Evolutionary conservation across 2,797 vertebrate genomes (phyloP).

Genomic region (Merluccius polli): DNA sequence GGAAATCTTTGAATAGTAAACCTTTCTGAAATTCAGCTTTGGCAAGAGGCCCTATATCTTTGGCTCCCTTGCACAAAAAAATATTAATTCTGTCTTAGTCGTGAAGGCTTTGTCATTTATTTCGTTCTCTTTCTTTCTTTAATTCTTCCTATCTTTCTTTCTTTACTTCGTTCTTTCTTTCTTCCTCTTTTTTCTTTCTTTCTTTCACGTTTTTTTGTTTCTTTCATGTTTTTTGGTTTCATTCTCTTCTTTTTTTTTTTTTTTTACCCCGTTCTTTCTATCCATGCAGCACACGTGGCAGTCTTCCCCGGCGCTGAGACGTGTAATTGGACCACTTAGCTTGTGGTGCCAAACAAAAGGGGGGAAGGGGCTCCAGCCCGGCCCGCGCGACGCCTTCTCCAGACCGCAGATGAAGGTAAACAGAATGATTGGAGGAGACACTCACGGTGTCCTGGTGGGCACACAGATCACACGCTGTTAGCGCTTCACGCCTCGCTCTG

Average conservation of each 20-base stretch:
- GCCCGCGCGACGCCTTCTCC: constrained; percentile 20
- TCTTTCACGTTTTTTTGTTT: neutral
- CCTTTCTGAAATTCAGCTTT: neutral
- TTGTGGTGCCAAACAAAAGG: constrained; percentile 29
- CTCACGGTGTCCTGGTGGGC: constrained; percentile 34
- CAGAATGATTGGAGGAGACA: constrained; percentile 49
- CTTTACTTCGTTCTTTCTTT: too few species aligned
- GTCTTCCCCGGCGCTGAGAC: constrained; percentile 17
- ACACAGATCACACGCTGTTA: constrained; percentile 46
- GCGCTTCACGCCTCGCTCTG: constrained; percentile 34
- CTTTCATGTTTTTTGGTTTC: constrained; percentile 14
- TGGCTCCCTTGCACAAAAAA: neutral
- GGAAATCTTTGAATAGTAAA: neutral
- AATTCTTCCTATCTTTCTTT: too few species aligned
- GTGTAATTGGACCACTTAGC: constrained; percentile 43
- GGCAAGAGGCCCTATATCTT: neutral
- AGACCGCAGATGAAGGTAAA: constrained; percentile 33
- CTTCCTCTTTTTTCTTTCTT: neutral
- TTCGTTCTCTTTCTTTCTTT: too few species aligned
- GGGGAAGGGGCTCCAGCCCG: constrained; percentile 19
- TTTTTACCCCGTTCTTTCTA: constrained; percentile 19
- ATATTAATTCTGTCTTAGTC: neutral
- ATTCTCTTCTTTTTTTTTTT: constrained; percentile 1
- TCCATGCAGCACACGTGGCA: constrained; percentile 5
- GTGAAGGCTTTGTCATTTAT: too few species aligned